Conservation (phyloP, 2,888 invertebrate species). For the Platerodrilus igneus region DNA sequence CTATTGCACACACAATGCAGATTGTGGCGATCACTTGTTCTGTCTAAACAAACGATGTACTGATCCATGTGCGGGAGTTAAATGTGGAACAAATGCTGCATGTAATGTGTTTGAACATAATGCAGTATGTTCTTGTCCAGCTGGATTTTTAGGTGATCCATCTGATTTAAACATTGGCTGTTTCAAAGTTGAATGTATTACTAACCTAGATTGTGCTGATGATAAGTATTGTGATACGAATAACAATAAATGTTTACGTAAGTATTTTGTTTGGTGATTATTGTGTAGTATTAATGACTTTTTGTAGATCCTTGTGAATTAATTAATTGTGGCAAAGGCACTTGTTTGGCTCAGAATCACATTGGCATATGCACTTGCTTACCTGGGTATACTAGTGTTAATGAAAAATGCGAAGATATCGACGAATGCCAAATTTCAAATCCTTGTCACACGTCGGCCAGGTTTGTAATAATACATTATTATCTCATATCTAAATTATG, state of each 20-base stretch:
- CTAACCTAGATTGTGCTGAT: constrained; percentile 67
- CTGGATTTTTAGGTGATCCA: constrained; percentile 79
- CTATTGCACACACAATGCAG: constrained; percentile 67
- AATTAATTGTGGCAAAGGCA: constrained; percentile 74
- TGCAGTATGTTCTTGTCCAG: constrained; percentile 71
- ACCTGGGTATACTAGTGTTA: constrained; percentile 64
- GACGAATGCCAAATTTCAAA: constrained; percentile 68
- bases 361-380: constrained; percentile 69
- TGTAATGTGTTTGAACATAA: constrained; percentile 71
- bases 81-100: constrained; percentile 72
- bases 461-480: constrained; percentile 47
- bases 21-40: constrained; percentile 71
- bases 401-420: constrained; percentile 70
- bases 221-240: constrained; percentile 72
- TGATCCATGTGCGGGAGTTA: constrained; percentile 70
- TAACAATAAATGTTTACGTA: constrained; percentile 74
- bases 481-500: constrained; percentile 1
- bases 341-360: constrained; percentile 70
- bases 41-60: constrained; percentile 74
- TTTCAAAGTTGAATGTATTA: constrained; percentile 83
- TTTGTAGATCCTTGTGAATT: constrained; percentile 72
- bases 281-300: constrained; percentile 12
- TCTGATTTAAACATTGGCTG: constrained; percentile 73
- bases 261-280: constrained; percentile 36
- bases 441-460: constrained; percentile 76